Evolutionary conservation across 2,797 vertebrate species (phyloP).

Genomic region (Liparis tanakae): DNA sequence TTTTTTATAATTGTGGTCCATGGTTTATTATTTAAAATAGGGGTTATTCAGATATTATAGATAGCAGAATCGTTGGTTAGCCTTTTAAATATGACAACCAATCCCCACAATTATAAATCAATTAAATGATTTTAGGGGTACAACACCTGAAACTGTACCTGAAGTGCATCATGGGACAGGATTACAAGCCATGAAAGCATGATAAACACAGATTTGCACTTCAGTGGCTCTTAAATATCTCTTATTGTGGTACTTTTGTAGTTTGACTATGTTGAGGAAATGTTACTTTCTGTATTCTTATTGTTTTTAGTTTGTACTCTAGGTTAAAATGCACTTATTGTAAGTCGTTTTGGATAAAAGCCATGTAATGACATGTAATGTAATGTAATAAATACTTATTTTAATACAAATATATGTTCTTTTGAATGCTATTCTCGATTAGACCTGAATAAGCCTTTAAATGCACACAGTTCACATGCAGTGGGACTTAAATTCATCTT

Average conservation of each 20-base stretch:
- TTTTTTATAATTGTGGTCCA: constrained; percentile 19
- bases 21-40: constrained; percentile 38
- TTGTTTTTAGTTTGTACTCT: too few species aligned
- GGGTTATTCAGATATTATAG: constrained; percentile 13
- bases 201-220: too few species aligned
- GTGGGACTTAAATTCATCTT: neutral
- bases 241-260: too few species aligned
- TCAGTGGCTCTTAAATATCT: too few species aligned
- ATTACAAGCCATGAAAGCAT: constrained; percentile 4
- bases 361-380: too few species aligned
- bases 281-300: too few species aligned
- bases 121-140: neutral
- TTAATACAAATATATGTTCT: neutral
- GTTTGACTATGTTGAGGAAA: too few species aligned
- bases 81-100: constrained; percentile 15
- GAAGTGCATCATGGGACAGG: neutral
- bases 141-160: neutral
- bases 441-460: constrained; percentile 8
- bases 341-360: too few species aligned
- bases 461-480: neutral
- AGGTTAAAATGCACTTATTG: too few species aligned
- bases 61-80: neutral
- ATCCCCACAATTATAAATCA: neutral
- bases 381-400: neutral
- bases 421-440: neutral